These are phyloP conservation scores for Caenorhabditis inopinata DNA, from an alignment of 1,140 invertebrate species.

Conservation along the genomic window DNA sequence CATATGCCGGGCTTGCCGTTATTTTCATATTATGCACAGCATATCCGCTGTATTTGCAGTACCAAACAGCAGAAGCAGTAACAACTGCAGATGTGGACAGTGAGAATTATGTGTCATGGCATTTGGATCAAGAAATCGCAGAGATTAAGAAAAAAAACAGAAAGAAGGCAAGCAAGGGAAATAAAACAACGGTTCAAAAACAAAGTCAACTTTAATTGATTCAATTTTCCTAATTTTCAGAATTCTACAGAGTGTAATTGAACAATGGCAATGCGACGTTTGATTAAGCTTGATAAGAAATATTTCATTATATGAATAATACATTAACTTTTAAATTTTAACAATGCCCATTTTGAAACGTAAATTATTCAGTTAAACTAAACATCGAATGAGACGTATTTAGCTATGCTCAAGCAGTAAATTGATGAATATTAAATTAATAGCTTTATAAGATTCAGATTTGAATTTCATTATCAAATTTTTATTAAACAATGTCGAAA, in stretches of 20 bases:
- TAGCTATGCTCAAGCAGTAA: too few species aligned
- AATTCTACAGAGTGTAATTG: not conserved
- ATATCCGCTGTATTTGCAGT: not conserved
- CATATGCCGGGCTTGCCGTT: not conserved
- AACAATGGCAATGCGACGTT: too few species aligned
- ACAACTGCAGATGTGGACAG: not conserved
- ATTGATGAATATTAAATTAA: too few species aligned
- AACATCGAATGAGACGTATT: too few species aligned
- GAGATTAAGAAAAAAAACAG: not conserved
- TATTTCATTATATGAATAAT: not conserved
- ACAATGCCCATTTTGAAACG: too few species aligned
- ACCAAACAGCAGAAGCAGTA: not conserved
- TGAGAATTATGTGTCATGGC: not conserved
- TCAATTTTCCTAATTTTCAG: not conserved
- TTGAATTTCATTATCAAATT: too few species aligned
- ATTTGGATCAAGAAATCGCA: conserved; percentile 1
- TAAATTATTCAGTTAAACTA: too few species aligned
- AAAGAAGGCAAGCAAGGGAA: not conserved
- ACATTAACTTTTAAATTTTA: too few species aligned
- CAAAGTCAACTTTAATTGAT: too few species aligned
- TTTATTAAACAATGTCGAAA: too few species aligned
- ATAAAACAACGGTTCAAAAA: not conserved
- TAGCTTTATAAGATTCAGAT: too few species aligned
- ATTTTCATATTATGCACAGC: not conserved
- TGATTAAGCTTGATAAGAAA: not conserved